phyloP scores from a whole-genome alignment of 2,113 vertebrate species.

The Cygnus buccinator region DNA sequence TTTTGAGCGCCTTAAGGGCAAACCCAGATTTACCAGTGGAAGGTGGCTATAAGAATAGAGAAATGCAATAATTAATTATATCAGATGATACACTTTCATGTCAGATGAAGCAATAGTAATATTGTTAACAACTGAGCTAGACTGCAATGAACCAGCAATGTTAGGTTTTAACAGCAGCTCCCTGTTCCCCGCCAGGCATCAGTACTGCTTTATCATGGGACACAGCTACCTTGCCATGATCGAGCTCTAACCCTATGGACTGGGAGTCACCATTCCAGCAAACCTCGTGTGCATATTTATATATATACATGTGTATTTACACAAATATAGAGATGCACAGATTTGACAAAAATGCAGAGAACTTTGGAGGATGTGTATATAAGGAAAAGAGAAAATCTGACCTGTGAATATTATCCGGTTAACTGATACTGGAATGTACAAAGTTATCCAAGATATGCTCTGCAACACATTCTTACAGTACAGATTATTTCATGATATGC shows the following conservation, averaged over 20 bases:
- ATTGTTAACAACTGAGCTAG: background rate
- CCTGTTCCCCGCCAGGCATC: background rate
- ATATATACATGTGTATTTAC: background rate
- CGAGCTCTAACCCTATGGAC: background rate
- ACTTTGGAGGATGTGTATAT: background rate
- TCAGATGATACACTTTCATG: background rate
- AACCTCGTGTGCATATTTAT: background rate
- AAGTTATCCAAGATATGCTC: background rate
- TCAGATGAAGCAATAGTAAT: background rate
- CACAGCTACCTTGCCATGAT: fast-evolving
- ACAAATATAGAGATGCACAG: background rate
- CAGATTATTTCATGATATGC: background rate
- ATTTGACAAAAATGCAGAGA: background rate
- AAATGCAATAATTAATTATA: background rate
- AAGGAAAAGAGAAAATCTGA: background rate
- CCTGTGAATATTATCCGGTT: background rate
- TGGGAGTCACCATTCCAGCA: background rate
- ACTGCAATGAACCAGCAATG: background rate
- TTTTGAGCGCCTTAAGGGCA: background rate
- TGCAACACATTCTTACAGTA: background rate
- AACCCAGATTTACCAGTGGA: background rate
- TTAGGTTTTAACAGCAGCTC: background rate
- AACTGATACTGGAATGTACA: background rate
- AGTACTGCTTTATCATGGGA: background rate
- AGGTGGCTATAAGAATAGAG: background rate